phyloP scores from a whole-genome alignment of 2,797 vertebrate genomes.

The Petrocephalus sullivani region DNA sequence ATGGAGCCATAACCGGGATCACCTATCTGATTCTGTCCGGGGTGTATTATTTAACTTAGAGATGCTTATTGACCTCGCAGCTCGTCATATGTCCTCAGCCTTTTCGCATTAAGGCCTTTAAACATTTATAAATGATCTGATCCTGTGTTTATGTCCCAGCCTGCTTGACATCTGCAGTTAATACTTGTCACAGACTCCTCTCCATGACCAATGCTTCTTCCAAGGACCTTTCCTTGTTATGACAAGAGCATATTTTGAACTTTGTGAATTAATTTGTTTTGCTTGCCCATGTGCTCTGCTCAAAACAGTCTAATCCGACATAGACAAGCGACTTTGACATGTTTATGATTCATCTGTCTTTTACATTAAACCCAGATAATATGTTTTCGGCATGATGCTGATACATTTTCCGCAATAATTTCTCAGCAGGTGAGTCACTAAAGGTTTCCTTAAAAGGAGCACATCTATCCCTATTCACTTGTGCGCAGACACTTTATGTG shows the following conservation, averaged over 20 bases:
- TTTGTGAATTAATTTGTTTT: conserved; percentile 67
- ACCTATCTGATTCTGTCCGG: conserved; percentile 58
- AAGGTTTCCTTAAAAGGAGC: conserved; percentile 9
- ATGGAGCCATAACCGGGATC: conserved; percentile 38
- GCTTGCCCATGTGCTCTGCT: conserved; percentile 56
- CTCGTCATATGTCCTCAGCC: conserved; percentile 65
- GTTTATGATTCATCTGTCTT: conserved; percentile 61
- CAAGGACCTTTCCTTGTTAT: conserved; percentile 58
- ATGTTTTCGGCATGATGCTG: conserved; percentile 32
- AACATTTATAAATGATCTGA: conserved; percentile 67
- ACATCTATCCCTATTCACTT: not conserved
- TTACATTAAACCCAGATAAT: conserved; percentile 50
- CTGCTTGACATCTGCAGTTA: conserved; percentile 65
- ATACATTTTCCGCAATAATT: conserved; percentile 35
- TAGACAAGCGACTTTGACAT: conserved; percentile 40
- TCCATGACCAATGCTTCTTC: conserved; percentile 46
- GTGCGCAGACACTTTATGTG: not conserved
- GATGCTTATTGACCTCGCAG: conserved; percentile 65
- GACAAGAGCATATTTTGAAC: conserved; percentile 66
- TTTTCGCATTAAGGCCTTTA: conserved; percentile 64
- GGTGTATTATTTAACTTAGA: conserved; percentile 57
- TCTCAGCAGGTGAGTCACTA: conserved; percentile 1
- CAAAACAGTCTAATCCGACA: conserved; percentile 57
- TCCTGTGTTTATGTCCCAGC: conserved; percentile 62
- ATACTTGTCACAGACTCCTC: conserved; percentile 59